Evolutionary conservation across 2,888 invertebrate genomes (phyloP).

Genomic region (Tinea semifulvella): DNA sequence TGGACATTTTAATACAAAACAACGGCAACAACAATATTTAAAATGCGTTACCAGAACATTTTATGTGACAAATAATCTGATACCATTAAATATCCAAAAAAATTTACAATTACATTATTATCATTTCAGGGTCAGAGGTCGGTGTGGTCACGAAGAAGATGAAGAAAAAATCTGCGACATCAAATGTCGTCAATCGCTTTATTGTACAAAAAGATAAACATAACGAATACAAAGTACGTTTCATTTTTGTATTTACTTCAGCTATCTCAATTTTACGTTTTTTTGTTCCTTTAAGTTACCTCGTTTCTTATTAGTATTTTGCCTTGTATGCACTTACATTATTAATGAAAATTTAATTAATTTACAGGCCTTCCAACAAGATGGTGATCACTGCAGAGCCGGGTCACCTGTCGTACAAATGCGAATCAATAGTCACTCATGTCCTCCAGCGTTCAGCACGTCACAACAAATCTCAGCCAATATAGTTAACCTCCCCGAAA

Average conservation of each 20-base stretch:
- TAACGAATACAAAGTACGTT: slow-evolving; percentile 57
- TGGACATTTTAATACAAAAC: too few species aligned
- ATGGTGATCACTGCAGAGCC: slow-evolving; percentile 38
- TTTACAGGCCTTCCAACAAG: slow-evolving; percentile 34
- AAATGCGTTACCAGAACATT: too few species aligned
- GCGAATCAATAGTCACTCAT: slow-evolving; percentile 31
- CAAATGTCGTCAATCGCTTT: slow-evolving; percentile 45
- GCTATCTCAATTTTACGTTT: too few species aligned
- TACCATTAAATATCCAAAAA: too few species aligned
- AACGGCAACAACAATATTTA: too few species aligned
- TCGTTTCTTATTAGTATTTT: too few species aligned
- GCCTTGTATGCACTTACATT: too few species aligned
- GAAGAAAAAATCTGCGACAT: slow-evolving; percentile 59
- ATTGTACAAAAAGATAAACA: slow-evolving; percentile 71
- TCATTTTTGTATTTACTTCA: too few species aligned
- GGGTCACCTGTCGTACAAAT: slow-evolving; percentile 33
- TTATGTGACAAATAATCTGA: too few species aligned
- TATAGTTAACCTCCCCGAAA: slow-evolving; percentile 15
- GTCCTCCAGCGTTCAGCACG: slow-evolving; percentile 28
- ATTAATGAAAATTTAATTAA: too few species aligned
- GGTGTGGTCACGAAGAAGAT: slow-evolving; percentile 69
- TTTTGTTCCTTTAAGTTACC: too few species aligned
- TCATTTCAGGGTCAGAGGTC: slow-evolving; percentile 39
- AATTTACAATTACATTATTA: too few species aligned
- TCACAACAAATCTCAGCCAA: slow-evolving; percentile 30